Conservation (phyloP, 2,113 vertebrate species). For the Laticauda colubrina region DNA sequence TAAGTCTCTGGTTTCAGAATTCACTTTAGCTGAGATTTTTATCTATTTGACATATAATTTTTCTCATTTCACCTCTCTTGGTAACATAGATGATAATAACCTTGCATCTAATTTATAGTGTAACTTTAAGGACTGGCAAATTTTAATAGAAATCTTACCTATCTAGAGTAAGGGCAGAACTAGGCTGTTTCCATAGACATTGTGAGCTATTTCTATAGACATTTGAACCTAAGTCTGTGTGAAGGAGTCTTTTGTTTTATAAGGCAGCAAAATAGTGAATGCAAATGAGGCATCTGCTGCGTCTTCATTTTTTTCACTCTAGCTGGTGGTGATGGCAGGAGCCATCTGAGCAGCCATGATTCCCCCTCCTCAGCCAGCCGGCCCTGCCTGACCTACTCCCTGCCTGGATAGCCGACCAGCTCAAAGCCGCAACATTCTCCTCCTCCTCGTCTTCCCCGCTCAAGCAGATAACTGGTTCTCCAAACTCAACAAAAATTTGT, state of each 20-base stretch:
- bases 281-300: no score
- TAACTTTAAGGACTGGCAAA: not conserved
- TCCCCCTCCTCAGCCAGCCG: no score
- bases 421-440: no score
- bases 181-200: not conserved
- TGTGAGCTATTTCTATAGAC: not conserved
- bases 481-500: no score
- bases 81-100: not conserved
- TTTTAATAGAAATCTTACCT: not conserved
- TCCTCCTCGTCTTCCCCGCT: no score
- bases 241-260: not conserved
- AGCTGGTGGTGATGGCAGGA: no score
- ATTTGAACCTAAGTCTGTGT: no score
- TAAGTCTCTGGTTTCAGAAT: not conserved
- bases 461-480: no score
- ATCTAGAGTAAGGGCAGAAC: not conserved
- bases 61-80: not conserved
- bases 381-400: no score
- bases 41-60: not conserved
- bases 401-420: no score
- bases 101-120: not conserved
- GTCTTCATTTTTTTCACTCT: no score
- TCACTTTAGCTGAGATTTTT: not conserved
- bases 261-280: not conserved
- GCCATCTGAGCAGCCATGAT: no score